A percentile compares a stretch with the other conserved stretches of the same genome.
Conservation (phyloP, 2,113 vertebrate species). For the Pedionomus torquatus region DNA sequence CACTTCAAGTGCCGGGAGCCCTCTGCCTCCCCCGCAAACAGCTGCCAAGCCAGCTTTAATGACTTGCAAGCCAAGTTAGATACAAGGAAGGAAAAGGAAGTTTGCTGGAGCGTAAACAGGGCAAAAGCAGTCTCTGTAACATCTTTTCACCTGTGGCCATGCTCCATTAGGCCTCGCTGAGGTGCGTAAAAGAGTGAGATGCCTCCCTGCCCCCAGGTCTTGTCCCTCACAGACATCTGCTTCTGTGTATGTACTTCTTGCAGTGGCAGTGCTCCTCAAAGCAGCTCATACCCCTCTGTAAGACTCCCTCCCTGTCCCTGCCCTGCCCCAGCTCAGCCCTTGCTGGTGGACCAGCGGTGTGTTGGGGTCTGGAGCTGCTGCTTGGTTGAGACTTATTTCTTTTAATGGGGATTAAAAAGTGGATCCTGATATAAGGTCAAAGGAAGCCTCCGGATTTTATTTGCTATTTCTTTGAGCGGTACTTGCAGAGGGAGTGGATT, state of each 20-base stretch:
- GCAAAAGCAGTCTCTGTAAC: not conserved
- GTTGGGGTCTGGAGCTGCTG: not conserved
- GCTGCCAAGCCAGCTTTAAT: not conserved
- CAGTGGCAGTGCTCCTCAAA: not conserved
- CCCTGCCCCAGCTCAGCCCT: not conserved
- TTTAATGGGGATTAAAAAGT: not conserved
- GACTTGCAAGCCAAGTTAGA: not conserved
- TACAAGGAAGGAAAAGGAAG: not conserved
- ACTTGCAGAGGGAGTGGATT: not conserved
- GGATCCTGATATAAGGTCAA: not conserved
- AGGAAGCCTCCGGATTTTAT: not conserved
- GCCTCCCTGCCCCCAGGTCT: not conserved
- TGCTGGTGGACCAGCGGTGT: not conserved
- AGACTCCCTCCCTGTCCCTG: not conserved
- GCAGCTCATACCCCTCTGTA: not conserved
- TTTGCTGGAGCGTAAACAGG: not conserved
- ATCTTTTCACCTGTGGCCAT: not conserved
- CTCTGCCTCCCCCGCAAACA: fast-evolving
- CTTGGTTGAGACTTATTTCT: not conserved
- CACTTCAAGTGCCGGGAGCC: not conserved
- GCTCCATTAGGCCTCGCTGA: not conserved
- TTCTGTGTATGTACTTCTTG: not conserved
- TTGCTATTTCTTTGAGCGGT: not conserved
- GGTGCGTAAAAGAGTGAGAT: not conserved
- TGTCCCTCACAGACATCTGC: fast-evolving